A percentile compares a stretch with the other conserved stretches of the same genome.
phyloP scores from a whole-genome alignment of 2,113 vertebrate species.

The Pongo abelii region DNA sequence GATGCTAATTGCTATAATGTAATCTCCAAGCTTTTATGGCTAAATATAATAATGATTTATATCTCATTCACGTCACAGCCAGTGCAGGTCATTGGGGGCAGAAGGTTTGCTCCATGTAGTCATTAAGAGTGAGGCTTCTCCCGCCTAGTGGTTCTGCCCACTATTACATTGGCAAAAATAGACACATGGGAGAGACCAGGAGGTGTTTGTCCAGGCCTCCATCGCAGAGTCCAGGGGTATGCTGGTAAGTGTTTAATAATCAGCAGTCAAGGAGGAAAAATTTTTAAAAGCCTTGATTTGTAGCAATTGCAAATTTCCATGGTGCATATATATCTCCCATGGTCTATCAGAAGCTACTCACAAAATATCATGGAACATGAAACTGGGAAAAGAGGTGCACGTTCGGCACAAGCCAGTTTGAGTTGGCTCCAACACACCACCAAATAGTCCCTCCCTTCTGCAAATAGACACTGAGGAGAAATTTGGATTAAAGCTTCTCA shows the following conservation, averaged over 20 bases:
- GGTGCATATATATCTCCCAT: background rate
- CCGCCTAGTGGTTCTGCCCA: background rate
- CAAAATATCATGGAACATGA: background rate
- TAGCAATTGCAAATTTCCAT: background rate
- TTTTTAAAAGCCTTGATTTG: background rate
- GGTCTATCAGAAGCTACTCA: background rate
- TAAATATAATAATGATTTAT: background rate
- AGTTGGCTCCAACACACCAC: fast-evolving
- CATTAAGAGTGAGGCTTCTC: background rate
- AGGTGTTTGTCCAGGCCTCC: background rate
- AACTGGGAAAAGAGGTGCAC: background rate
- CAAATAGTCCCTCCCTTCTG: background rate
- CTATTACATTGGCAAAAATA: background rate
- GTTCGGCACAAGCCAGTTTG: no score
- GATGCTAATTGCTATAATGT: background rate
- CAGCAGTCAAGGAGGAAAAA: background rate
- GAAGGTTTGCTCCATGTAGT: background rate
- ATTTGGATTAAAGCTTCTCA: background rate
- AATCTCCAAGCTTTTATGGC: background rate
- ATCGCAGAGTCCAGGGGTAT: background rate
- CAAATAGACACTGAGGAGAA: background rate
- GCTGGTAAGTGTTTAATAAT: background rate
- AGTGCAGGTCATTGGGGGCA: background rate
- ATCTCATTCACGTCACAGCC: background rate
- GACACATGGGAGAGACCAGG: background rate